Percentiles rank a stretch among this genome's conserved stretches.
Evolutionary conservation across 2,888 invertebrate genomes (phyloP).

Genomic region (Laspeyria flexula): DNA sequence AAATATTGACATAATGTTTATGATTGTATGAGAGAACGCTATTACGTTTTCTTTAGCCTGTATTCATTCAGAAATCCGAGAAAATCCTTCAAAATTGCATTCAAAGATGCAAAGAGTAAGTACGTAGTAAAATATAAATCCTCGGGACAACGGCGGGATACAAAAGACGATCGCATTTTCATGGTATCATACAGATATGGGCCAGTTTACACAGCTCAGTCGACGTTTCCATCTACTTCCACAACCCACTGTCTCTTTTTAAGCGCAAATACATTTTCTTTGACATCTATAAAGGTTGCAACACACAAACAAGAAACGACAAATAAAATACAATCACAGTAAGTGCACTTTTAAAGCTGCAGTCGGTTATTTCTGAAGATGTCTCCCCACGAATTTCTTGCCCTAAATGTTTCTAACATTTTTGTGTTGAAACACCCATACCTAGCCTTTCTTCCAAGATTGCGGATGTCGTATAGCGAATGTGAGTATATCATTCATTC

Average conservation of each 20-base stretch:
- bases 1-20: slow-evolving; percentile 1
- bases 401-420: slow-evolving; percentile 48
- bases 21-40: slow-evolving; percentile 22
- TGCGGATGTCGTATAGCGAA: slow-evolving; percentile 36
- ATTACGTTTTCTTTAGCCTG: slow-evolving; percentile 15
- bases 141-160: slow-evolving; percentile 26
- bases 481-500: slow-evolving; percentile 34
- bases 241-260: slow-evolving; percentile 18
- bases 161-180: slow-evolving; percentile 29
- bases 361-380: slow-evolving; percentile 55
- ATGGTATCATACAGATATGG: slow-evolving; percentile 24
- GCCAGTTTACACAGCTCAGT: slow-evolving; percentile 15
- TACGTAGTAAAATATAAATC: slow-evolving; percentile 38
- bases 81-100: slow-evolving; percentile 42
- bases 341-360: slow-evolving; percentile 62
- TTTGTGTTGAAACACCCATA: slow-evolving; percentile 44
- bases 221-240: slow-evolving; percentile 26
- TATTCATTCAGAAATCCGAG: slow-evolving; percentile 27
- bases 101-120: slow-evolving; percentile 34
- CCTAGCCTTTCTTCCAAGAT: slow-evolving; percentile 37
- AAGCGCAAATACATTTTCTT: slow-evolving; percentile 36
- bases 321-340: slow-evolving; percentile 63
- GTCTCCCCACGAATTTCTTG: slow-evolving; percentile 44
- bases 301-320: slow-evolving; percentile 50
- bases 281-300: slow-evolving; percentile 39